phyloP scores from a whole-genome alignment of 2,888 invertebrate species.

The Lochmaea crataegi region DNA sequence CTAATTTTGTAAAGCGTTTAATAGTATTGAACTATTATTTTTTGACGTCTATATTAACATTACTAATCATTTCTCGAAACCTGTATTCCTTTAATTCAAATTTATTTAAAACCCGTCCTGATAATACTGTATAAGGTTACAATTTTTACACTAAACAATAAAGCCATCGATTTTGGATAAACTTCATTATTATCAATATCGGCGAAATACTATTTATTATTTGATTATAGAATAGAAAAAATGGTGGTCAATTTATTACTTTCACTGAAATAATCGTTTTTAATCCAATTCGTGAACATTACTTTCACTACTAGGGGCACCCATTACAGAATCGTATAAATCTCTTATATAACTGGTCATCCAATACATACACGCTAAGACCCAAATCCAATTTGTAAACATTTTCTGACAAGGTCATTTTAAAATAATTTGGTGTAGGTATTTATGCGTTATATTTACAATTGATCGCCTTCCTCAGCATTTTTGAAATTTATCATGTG shows the following conservation, averaged over 20 bases:
- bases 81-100: too few species aligned
- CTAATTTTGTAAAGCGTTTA: too few species aligned
- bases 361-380: neutral
- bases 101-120: too few species aligned
- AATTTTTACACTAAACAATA: neutral
- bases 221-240: neutral
- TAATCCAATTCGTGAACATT: neutral
- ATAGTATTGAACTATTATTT: too few species aligned
- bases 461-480: too few species aligned
- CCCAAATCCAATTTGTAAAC: neutral
- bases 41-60: too few species aligned
- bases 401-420: neutral
- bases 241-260: neutral
- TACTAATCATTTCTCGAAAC: too few species aligned
- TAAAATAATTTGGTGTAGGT: neutral
- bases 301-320: neutral
- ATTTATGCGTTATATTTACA: too few species aligned
- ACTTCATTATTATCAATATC: neutral
- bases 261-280: neutral
- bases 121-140: too few species aligned
- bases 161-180: neutral
- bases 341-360: neutral
- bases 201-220: neutral
- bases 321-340: neutral
- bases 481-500: too few species aligned